These are phyloP conservation scores for Peribatodes rhomboidaria DNA, from an alignment of 2,888 invertebrate species.

Conservation along the genomic window DNA sequence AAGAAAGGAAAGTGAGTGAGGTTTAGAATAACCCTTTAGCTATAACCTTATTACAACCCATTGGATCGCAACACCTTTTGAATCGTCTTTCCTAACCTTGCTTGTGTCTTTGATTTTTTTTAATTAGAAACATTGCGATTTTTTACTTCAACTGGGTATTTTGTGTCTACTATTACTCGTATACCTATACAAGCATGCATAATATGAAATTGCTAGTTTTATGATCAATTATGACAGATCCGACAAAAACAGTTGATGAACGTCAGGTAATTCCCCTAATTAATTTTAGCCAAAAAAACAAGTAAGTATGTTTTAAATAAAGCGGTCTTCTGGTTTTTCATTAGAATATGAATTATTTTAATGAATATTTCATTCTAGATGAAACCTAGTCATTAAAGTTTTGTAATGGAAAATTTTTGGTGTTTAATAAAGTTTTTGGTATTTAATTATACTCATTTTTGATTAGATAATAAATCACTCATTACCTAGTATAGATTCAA, in stretches of 20 bases:
- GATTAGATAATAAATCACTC: background rate
- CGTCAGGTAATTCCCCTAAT: slow-evolving; percentile 36
- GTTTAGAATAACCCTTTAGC: too few species aligned
- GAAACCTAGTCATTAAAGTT: too few species aligned
- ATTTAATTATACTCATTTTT: background rate
- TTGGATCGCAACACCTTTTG: too few species aligned
- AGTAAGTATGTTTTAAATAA: background rate
- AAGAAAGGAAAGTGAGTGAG: too few species aligned
- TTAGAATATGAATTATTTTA: too few species aligned
- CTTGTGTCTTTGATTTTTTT: too few species aligned
- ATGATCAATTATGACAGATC: slow-evolving; percentile 7
- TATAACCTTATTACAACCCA: too few species aligned
- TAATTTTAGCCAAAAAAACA: slow-evolving; percentile 18
- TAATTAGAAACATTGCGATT: background rate
- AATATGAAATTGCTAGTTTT: background rate
- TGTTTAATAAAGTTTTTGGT: background rate
- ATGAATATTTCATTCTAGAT: too few species aligned
- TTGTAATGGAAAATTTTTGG: too few species aligned
- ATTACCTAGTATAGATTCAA: too few species aligned
- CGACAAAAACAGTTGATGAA: slow-evolving; percentile 14
- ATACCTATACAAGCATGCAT: slow-evolving; percentile 1
- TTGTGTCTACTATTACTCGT: too few species aligned
- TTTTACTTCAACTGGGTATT: background rate
- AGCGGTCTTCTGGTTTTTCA: background rate
- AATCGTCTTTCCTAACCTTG: too few species aligned